Evolutionary conservation across 2,888 invertebrate species (phyloP), one percentile per base, ranked within the genome.

Genomic region (Matsumyia berberina): DNA sequence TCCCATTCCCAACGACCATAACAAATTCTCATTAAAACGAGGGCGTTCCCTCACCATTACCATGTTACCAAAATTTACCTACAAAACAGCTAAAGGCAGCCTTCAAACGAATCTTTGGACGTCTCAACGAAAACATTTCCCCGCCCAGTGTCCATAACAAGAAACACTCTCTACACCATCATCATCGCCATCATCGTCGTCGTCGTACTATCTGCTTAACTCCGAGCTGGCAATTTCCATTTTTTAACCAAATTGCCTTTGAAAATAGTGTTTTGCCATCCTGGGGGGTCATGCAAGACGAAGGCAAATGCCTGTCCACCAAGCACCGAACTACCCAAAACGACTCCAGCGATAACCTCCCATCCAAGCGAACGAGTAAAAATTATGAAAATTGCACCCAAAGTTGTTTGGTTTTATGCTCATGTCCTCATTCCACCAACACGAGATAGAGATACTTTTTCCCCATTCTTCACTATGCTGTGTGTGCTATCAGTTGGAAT

Each of bases 401-500:
- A 15, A 53, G 24, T 19, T 35, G 57, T 51, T 51, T 17, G 39
- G 11, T 19, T 57, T 57, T 58, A 57, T 58, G 46, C 57, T 46
- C 29, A 29, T 53, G 33, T 24, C 53, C 44, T 39, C 42, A 4
- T 24, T 24, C 35, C 15, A n/a, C 37, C 31, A 4, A 19, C 31
- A 39, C 31, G n/a, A 51, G 49, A 51, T 49, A 37, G n/a, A 15
- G 17, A 2, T 39, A 7, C 0, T 39, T 17, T 60, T 31, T 58
- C 6, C 24, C 24, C 24, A 24, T 19, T 9, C 7, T 3, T 1
- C 19, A 19, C 17, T n/a, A 24, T 53, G 9, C 44, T n/a, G 19
- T 67, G 31, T 11, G 8, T 55, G 57, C 46, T 60, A 60, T 72
- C 60, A 72, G 73, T 62, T 24, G 15, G 31, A 42, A 53, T 73